Evolutionary conservation across 2,888 invertebrate species (phyloP), one percentile per base, ranked within the genome.

Genomic region (Drosophila helvetica): DNA sequence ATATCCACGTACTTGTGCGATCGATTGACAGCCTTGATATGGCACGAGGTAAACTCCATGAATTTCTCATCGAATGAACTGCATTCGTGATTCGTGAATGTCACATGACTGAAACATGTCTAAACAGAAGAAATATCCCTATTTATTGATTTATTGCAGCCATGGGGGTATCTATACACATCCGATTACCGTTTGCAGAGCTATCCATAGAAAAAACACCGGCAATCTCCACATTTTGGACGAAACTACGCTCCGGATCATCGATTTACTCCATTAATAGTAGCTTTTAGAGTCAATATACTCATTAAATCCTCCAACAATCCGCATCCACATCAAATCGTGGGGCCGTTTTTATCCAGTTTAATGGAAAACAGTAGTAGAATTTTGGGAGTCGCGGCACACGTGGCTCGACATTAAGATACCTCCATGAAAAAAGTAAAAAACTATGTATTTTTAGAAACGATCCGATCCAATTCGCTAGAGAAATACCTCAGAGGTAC

Each of bases 21-120:
- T 8, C 79, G 69, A 53, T 81, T 80, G 0, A 76, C 67, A 0
- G 81, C 79, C 55, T 81, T 80, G 5, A 80, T 74, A 0, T 50
- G n/a, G 17, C 79, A 80, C 1, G 17, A 5, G 0, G 51, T 17
- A 19, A 77, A 74, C 0, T 12, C 8, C 0, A 52, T 7, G 7
- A n/a, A 19, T 1, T 27, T 30, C 6, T 5, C 15, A 18, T 76
- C 46, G 1, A 25, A 6, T 8, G 47, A 47, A 1, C 0, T 57
- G 50, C 79, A 81, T n/a, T 76, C 73, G 0, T 85, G 47, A 18
- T 81, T 81, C 3, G 85, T 84, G 18, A 84, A 84, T 7, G 65
- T 17, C 6, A 79, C 61, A 17, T 69, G 54, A 1, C 52, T 63
- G 22, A 59, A 1, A 25, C 59, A 57, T 17, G 22, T 22, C 50